These are phyloP conservation scores for Dipodomys spectabilis DNA, from an alignment of 2,113 vertebrate species.

Conservation along the genomic window DNA sequence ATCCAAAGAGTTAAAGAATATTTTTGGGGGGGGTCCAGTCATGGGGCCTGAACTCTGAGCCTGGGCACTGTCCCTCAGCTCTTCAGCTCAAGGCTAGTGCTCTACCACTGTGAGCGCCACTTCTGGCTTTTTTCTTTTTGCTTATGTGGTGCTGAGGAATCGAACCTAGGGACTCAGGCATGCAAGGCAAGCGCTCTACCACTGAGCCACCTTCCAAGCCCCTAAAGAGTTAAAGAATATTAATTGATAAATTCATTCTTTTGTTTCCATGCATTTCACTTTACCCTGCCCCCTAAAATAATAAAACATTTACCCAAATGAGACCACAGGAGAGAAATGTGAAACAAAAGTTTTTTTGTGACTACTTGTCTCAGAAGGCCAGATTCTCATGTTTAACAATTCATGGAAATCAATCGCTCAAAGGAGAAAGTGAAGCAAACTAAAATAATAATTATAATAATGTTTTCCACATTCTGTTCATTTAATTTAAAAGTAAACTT, in stretches of 20 bases:
- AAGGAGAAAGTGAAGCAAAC: constrained; percentile 69
- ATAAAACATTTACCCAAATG: constrained; percentile 60
- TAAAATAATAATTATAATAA: constrained; percentile 65
- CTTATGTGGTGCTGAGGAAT: no score
- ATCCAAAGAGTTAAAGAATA: constrained; percentile 17
- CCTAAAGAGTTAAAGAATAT: neutral
- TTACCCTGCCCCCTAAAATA: neutral
- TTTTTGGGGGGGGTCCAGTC: no score
- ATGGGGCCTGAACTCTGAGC: no score
- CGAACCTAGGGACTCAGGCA: no score
- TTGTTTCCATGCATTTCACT: constrained; percentile 38
- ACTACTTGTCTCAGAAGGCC: constrained; percentile 61
- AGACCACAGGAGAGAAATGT: constrained; percentile 63
- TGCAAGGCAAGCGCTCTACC: no score
- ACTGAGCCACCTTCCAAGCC: no score
- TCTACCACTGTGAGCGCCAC: no score
- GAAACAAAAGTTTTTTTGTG: constrained; percentile 55
- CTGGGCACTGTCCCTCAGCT: no score
- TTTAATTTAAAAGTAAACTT: constrained; percentile 69
- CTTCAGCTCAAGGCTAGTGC: no score
- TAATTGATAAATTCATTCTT: neutral
- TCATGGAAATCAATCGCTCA: constrained; percentile 69
- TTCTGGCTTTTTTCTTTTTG: no score
- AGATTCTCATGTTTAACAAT: constrained; percentile 78
- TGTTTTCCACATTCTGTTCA: constrained; percentile 75